A percentile compares a stretch with the other conserved stretches of the same genome.
These are phyloP conservation scores for Lycaena phlaeas DNA, from an alignment of 2,888 invertebrate species.

Conservation along the genomic window DNA sequence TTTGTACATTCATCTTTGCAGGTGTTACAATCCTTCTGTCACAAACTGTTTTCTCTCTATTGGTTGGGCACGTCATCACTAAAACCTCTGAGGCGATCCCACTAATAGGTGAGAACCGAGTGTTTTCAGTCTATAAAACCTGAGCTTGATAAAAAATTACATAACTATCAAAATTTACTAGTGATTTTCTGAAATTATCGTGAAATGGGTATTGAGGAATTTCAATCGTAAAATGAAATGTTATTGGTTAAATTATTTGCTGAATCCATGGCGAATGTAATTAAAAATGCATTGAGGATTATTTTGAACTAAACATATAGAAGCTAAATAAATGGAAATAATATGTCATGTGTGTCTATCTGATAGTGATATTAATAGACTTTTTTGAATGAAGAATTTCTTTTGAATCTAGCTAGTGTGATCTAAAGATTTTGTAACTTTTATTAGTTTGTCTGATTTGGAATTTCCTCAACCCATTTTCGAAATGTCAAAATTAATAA, in stretches of 20 bases:
- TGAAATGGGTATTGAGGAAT: slow-evolving; percentile 24
- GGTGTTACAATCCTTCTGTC: slow-evolving; percentile 99
- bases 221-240: slow-evolving; percentile 30
- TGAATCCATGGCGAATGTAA: no score
- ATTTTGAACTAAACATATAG: no score
- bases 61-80: slow-evolving; percentile 99
- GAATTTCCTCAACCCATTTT: slow-evolving; percentile 47
- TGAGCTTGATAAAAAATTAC: slow-evolving; percentile 18
- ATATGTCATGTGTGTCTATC: no score
- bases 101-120: slow-evolving; percentile 88
- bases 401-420: no score
- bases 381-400: no score
- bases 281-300: no score
- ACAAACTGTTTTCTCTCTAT: slow-evolving; percentile 98
- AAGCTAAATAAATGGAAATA: no score
- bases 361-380: no score
- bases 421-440: no score
- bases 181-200: slow-evolving; percentile 13
- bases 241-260: no score
- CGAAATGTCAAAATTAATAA: slow-evolving; percentile 41
- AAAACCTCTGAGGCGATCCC: slow-evolving; percentile 99
- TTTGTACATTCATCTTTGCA: slow-evolving; percentile 81
- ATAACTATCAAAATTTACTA: slow-evolving; percentile 18
- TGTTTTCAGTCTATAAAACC: slow-evolving; percentile 21
- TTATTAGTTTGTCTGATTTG: no score